Conservation (phyloP, 2,113 vertebrate genomes). For the Alligator sinensis region DNA sequence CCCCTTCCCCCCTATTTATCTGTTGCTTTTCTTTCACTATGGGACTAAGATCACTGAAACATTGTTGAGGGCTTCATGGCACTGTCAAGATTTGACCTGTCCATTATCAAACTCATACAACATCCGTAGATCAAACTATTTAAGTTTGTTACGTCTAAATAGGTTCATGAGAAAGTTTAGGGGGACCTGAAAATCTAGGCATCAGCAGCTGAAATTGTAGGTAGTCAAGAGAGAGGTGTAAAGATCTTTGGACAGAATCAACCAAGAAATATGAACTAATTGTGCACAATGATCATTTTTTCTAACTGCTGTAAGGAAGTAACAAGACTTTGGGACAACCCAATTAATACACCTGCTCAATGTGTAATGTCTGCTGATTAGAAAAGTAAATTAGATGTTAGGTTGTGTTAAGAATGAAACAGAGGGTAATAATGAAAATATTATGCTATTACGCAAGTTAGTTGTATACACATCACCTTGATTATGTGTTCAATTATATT, state of each 20-base stretch:
- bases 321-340: slow-evolving; percentile 29
- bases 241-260: neutral
- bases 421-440: slow-evolving; percentile 23
- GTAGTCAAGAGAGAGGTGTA: slow-evolving; percentile 11
- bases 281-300: neutral
- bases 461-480: neutral
- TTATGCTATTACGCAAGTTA: neutral
- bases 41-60: neutral
- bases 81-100: neutral
- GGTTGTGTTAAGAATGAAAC: neutral
- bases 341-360: neutral
- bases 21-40: neutral
- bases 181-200: neutral
- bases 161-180: neutral
- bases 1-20: neutral
- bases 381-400: slow-evolving; percentile 33
- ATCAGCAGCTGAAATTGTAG: neutral
- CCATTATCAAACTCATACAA: neutral
- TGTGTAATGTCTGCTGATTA: neutral
- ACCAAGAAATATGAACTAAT: neutral
- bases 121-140: slow-evolving; percentile 6
- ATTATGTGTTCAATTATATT: neutral
- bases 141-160: neutral
- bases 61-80: neutral
- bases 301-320: slow-evolving; percentile 31